Conservation (phyloP, 2,797 vertebrate species). For the Typhlichthys eigenmanni region DNA sequence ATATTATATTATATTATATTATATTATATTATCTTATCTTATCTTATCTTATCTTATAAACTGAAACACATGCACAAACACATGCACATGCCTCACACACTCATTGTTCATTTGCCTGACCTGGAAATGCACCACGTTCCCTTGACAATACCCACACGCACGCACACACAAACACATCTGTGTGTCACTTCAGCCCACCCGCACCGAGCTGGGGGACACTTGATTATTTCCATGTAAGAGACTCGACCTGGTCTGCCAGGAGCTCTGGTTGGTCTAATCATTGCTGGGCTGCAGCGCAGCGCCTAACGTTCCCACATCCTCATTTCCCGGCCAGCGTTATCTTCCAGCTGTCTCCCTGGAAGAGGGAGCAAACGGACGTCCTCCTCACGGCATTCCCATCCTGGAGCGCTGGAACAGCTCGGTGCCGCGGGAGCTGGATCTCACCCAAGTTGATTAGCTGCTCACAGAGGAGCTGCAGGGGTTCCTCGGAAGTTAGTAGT, state of each 20-base stretch:
- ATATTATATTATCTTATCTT: too few relatives aligned
- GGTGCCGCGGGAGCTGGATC: constrained; percentile 25
- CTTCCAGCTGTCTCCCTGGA: neutral
- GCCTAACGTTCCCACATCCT: constrained; percentile 28
- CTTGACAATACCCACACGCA: neutral
- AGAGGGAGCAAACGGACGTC: neutral
- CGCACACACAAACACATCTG: constrained; percentile 10
- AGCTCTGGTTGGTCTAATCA: constrained; percentile 47
- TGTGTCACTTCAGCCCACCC: constrained; percentile 3
- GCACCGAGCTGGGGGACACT: neutral
- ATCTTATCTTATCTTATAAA: neutral
- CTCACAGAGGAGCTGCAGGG: constrained; percentile 36
- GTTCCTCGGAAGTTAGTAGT: constrained; percentile 49
- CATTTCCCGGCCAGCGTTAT: constrained; percentile 5
- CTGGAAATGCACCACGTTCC: too few relatives aligned
- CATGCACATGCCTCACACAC: constrained; percentile 3
- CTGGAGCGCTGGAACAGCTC: too few relatives aligned
- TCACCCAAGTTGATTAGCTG: constrained; percentile 46
- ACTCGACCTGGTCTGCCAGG: constrained; percentile 39
- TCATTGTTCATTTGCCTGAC: neutral
- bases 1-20: too few relatives aligned
- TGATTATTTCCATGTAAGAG: constrained; percentile 26
- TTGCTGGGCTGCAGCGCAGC: constrained; percentile 37
- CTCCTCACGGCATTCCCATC: neutral
- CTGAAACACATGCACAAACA: neutral